phyloP scores from a whole-genome alignment of 2,888 invertebrate genomes.

The Lasioglossum lativentre region DNA sequence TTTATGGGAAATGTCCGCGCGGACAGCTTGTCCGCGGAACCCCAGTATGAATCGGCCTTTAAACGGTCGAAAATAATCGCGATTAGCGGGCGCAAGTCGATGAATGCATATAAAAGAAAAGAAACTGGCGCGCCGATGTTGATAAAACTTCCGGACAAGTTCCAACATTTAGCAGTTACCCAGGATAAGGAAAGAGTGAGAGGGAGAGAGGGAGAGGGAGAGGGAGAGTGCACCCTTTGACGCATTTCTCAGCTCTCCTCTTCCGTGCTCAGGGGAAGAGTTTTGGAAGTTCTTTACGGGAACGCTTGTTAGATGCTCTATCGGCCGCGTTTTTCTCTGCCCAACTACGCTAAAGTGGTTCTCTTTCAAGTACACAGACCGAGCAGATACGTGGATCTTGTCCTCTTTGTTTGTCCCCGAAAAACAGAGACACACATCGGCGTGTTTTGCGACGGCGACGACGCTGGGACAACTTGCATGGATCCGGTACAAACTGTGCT shows the following conservation, averaged over 20 bases:
- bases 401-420: neutral
- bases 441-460: neutral
- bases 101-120: constrained; percentile 3
- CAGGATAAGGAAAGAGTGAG: neutral
- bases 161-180: constrained; percentile 31
- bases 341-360: constrained; percentile 27
- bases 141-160: constrained; percentile 25
- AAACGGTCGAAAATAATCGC: neutral
- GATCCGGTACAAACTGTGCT: neutral
- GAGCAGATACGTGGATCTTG: neutral
- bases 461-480: neutral
- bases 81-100: neutral
- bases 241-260: neutral
- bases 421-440: neutral
- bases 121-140: constrained; percentile 3
- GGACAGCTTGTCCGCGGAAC: no score
- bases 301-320: constrained; percentile 30
- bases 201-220: neutral
- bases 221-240: neutral
- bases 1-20: no score
- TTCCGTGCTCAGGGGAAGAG: constrained; percentile 17
- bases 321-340: constrained; percentile 11
- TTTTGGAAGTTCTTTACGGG: constrained; percentile 37
- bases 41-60: no score
- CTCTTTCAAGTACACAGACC: constrained; percentile 32